Conservation (phyloP, 2,797 vertebrate species). For the Sparus aurata region DNA sequence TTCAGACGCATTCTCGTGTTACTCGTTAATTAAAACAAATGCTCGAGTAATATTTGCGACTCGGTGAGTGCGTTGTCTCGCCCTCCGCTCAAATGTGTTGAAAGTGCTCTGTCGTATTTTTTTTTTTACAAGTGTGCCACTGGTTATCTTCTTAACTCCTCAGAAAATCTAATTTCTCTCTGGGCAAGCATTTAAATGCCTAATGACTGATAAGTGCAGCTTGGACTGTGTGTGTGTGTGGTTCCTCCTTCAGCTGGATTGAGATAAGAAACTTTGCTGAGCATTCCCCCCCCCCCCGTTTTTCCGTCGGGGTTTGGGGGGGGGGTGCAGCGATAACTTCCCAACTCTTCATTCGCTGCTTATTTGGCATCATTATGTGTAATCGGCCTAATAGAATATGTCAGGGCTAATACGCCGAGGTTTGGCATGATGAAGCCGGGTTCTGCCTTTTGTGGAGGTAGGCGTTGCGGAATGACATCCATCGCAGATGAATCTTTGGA, state of each 20-base stretch:
- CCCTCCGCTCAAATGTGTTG: constrained; percentile 48
- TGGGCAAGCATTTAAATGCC: constrained; percentile 80
- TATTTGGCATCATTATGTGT: constrained; percentile 72
- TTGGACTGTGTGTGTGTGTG: constrained; percentile 76
- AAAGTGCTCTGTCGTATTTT: constrained; percentile 39
- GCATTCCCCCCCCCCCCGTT: neutral
- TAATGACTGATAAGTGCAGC: constrained; percentile 82
- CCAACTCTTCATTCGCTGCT: constrained; percentile 57
- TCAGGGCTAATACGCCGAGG: constrained; percentile 51
- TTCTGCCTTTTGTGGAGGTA: constrained; percentile 52
- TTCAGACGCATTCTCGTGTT: constrained; percentile 3
- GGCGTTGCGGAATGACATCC: constrained; percentile 55
- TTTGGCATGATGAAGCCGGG: constrained; percentile 47
- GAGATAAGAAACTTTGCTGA: constrained; percentile 77
- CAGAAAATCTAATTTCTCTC: constrained; percentile 79
- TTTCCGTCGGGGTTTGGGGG: constrained; percentile 18
- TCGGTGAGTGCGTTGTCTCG: constrained; percentile 31
- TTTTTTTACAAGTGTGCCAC: constrained; percentile 49
- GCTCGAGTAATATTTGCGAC: neutral
- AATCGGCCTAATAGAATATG: constrained; percentile 71
- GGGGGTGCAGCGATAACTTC: constrained; percentile 54
- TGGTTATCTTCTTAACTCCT: constrained; percentile 77
- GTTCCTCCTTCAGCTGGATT: constrained; percentile 74
- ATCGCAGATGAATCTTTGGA: constrained; percentile 62
- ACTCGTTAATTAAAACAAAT: neutral